These are phyloP conservation scores for Lichenostomus cassidix DNA, from an alignment of 2,113 vertebrate genomes.

Conservation along the genomic window DNA sequence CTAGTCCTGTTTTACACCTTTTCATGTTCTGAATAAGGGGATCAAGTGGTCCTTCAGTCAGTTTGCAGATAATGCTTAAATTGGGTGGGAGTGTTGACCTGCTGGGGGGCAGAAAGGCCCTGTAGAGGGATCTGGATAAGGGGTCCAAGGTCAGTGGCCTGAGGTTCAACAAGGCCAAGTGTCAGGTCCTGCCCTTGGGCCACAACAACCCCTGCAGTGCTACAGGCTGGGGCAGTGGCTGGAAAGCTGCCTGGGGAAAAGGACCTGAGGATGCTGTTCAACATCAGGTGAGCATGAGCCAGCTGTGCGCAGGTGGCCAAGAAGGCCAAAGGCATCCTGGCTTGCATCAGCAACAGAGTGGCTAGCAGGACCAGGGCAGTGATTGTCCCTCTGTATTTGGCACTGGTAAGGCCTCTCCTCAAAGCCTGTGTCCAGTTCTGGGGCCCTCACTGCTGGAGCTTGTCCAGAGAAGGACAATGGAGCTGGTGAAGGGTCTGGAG, in stretches of 20 bases:
- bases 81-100: neutral
- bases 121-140: accelerated
- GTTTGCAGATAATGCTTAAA: neutral
- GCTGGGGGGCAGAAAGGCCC: neutral
- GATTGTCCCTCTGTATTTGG: accelerated
- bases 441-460: neutral
- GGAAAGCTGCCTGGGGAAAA: neutral
- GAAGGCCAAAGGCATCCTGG: neutral
- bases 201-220: neutral
- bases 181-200: neutral
- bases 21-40: neutral
- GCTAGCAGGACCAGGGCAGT: neutral
- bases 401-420: neutral
- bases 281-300: neutral
- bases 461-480: neutral
- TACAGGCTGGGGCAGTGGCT: neutral
- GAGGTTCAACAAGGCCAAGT: neutral
- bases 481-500: neutral
- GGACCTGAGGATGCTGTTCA: accelerated
- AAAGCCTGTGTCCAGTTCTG: neutral
- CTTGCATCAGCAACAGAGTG: accelerated
- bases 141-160: neutral
- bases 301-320: neutral
- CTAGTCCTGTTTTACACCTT: neutral
- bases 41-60: neutral